phyloP scores from a whole-genome alignment of 2,113 vertebrate species.

The Atlantisia rogersi region DNA sequence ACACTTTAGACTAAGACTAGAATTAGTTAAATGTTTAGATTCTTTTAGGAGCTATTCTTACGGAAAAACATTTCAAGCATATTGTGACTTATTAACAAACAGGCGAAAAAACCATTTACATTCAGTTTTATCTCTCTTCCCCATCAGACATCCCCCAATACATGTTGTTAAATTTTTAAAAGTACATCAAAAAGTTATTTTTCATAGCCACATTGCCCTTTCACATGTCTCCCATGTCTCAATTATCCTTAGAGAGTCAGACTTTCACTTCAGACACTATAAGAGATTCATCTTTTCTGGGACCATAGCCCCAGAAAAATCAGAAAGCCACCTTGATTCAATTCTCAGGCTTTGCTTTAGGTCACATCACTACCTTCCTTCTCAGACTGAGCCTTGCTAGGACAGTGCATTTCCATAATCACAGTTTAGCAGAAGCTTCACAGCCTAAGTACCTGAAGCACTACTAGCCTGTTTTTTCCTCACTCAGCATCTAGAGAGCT shows the following conservation, averaged over 20 bases:
- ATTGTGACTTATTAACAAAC: not conserved
- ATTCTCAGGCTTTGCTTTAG: not conserved
- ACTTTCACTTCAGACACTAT: not conserved
- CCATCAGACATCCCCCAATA: not conserved
- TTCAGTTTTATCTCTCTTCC: not conserved
- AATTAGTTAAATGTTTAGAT: not conserved
- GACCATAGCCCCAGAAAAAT: not conserved
- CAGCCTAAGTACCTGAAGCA: not conserved
- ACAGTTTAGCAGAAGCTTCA: not conserved
- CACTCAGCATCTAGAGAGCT: not conserved
- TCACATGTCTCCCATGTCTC: not conserved
- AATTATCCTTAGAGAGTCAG: not conserved
- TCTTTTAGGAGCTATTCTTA: not conserved
- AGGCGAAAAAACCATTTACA: not conserved
- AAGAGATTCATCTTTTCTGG: not conserved
- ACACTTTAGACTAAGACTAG: not conserved
- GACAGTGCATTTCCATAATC: not conserved
- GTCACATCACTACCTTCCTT: not conserved
- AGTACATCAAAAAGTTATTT: not conserved
- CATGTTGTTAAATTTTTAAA: not conserved
- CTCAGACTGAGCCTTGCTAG: not conserved
- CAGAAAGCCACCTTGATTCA: not conserved
- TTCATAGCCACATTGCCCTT: too few relatives aligned
- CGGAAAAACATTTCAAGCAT: not conserved
- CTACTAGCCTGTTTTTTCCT: not conserved